Evolutionary conservation across 2,888 invertebrate genomes (phyloP), one percentile per base, ranked within the genome.

Genomic region (Brenthis ino): DNA sequence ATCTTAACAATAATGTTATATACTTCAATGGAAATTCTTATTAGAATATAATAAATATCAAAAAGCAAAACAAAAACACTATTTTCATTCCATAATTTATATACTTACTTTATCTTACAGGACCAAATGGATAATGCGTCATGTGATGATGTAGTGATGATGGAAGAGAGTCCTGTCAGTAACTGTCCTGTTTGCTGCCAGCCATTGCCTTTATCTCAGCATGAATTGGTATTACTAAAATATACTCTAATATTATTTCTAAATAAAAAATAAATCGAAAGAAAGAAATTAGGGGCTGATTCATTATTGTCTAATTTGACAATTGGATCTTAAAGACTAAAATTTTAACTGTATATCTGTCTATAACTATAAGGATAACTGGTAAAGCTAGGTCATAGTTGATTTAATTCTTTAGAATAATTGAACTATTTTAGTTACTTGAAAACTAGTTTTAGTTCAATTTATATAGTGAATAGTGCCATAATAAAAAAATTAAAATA

Each of bases 81-180:
- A 37, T 37, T 37, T 37, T 6, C 37, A 8, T 8, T 37, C 37
- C n/a, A n/a, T 8, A 13, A 51, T 51, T n/a, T 51, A 51, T n/a
- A n/a, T n/a, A 1, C n/a, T 51, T 12, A 1, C n/a, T 51, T 12
- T 43, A 57, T 47, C 50, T 79, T 79, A 1, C 76, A 93, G 93
- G 93, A 93, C 20, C 90, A 90, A 77, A 77, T 89, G 37, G 93
- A 94, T 77, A 93, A 93, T 80, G 93, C 89, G 70, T 85, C 91
- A 67, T 89, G 94, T 85, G 93, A 88, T 11, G 92, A 92, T 80
- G 87, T 93, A 12, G 88, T 90, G 43, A 93, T 93, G 93, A 89
- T 93, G 87, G 90, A 93, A 51, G 93, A 93, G 76, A 91, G 91
- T 79, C 88, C 93, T 0, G 90, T 92, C 50, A 88, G 90, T 82